Base-by-base conservation (phyloP, 2,888 invertebrate species). In the Ormyrus labotus region DNA sequence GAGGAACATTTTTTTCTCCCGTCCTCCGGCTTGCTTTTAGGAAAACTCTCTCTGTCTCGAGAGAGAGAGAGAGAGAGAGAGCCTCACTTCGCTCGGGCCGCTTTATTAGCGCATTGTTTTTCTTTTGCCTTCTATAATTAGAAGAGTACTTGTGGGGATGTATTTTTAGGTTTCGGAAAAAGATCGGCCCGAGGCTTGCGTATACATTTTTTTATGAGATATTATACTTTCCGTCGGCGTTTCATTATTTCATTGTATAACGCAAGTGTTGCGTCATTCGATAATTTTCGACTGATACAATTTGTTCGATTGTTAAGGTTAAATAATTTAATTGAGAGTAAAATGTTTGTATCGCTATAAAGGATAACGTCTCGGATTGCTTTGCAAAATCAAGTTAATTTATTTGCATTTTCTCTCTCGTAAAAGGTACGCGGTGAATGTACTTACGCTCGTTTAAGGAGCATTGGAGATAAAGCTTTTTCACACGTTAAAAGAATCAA, bases 61-160 rank as follows among this genome's bases (percentile, higher is more conserved):
- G 13, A 13, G 13, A 13, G 13, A 13, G 13, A 13, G 13, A 61
- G 57, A 63, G n/a, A 45, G 71, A 50, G 65, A 34, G 34, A 34
- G 34, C 34, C 34, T 34, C 34, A 34, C 34, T 65, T 50, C 58
- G 34, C 10, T 6, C 48, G 50, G 63, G 55, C 76, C 64, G 64
- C 10, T 81, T 78, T 81, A 81, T 78, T 79, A 75, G 78, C 50
- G 75, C 65, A 19, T 58, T 68, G 78, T 74, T 79, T 75, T 81
- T 72, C 64, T 55, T 76, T 78, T 72, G 58, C 34, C 57, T 50
- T 67, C 81, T 78, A 81, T 78, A 76, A 78, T 81, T 78, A 78
- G 81, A 79, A 58, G 57, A 72, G 76, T 78, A 63, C 75, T 81
- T 75, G 64, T 11, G 72, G 60, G 78, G 48, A 13, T 61, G 67